Conservation (phyloP, 2,797 vertebrate genomes). For the Telmatherina bonti region DNA sequence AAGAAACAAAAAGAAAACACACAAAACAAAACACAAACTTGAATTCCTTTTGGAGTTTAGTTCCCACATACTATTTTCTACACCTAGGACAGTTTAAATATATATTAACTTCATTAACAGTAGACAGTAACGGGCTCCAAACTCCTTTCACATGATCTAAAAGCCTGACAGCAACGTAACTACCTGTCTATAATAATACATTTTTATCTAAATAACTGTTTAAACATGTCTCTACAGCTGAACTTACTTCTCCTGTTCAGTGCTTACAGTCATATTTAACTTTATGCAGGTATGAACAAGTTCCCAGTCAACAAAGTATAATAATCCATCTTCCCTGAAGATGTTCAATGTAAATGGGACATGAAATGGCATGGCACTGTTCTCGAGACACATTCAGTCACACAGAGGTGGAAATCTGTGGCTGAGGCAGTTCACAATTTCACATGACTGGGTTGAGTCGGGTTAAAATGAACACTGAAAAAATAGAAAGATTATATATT, state of each 20-base stretch:
- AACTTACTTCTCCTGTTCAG: conserved; percentile 62
- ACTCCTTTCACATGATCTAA: conserved; percentile 57
- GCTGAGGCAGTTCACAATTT: conserved; percentile 11
- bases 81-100: conserved; percentile 74
- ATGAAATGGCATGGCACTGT: conserved; percentile 50
- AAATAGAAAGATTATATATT: neutral
- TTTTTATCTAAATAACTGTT: conserved; percentile 56
- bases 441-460: neutral
- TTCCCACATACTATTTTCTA: conserved; percentile 68
- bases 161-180: conserved; percentile 65
- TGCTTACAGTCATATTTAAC: conserved; percentile 59
- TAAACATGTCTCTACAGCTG: conserved; percentile 46
- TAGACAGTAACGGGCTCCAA: conserved; percentile 50
- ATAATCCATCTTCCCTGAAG: conserved; percentile 74
- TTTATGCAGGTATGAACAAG: conserved; percentile 37
- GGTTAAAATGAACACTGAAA: neutral
- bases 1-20: neutral
- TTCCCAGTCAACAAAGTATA: conserved; percentile 24
- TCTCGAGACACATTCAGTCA: conserved; percentile 61
- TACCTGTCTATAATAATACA: conserved; percentile 67
- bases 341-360: conserved; percentile 50
- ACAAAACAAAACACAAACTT: conserved; percentile 44
- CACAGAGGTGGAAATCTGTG: conserved; percentile 17
- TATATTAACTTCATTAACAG: conserved; percentile 79
- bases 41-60: conserved; percentile 55